Evolutionary conservation across 2,113 vertebrate species (phyloP).

Genomic region (Xyrauchen texanus): DNA sequence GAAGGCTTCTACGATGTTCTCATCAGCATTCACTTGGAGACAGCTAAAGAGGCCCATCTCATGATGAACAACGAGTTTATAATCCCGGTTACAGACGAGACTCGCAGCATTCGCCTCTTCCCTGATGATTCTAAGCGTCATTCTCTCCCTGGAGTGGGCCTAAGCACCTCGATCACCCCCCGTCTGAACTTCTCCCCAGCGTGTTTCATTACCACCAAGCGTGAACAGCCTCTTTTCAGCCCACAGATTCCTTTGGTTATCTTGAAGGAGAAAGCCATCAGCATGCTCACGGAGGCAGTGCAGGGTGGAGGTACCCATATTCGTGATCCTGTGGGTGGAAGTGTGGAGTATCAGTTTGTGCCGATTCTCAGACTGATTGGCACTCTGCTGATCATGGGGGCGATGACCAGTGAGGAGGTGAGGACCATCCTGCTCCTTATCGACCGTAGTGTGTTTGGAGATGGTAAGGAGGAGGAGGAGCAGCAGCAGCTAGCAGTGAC

Average conservation of each 20-base stretch:
- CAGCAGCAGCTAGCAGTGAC: slow-evolving; percentile 66
- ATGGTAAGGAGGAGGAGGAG: slow-evolving; percentile 73
- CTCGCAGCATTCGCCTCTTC: slow-evolving; percentile 87
- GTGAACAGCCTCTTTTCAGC: slow-evolving; percentile 80
- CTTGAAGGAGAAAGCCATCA: slow-evolving; percentile 89
- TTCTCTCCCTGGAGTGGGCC: slow-evolving; percentile 87
- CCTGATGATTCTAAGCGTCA: slow-evolving; percentile 85
- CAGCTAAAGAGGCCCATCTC: slow-evolving; percentile 88
- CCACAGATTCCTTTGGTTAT: slow-evolving; percentile 87
- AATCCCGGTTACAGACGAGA: slow-evolving; percentile 91
- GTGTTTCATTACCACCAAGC: slow-evolving; percentile 79
- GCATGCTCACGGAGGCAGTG: slow-evolving; percentile 92
- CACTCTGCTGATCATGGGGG: slow-evolving; percentile 89
- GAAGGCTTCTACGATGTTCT: slow-evolving; percentile 94
- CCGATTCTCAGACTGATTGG: slow-evolving; percentile 93
- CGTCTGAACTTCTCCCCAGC: slow-evolving; percentile 84
- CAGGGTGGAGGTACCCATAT: slow-evolving; percentile 89
- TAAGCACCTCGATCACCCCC: slow-evolving; percentile 89
- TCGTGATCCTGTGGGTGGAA: slow-evolving; percentile 91
- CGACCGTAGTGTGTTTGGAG: slow-evolving; percentile 89
- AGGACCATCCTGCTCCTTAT: slow-evolving; percentile 88
- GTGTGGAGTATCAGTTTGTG: slow-evolving; percentile 90
- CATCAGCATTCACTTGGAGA: slow-evolving; percentile 93
- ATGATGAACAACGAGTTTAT: slow-evolving; percentile 99
- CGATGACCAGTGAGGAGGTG: slow-evolving; percentile 88